A percentile compares a stretch with the other conserved stretches of the same genome.
These are phyloP conservation scores for Poeciliopsis retropinna DNA, from an alignment of 2,113 vertebrate species.

Conservation along the genomic window DNA sequence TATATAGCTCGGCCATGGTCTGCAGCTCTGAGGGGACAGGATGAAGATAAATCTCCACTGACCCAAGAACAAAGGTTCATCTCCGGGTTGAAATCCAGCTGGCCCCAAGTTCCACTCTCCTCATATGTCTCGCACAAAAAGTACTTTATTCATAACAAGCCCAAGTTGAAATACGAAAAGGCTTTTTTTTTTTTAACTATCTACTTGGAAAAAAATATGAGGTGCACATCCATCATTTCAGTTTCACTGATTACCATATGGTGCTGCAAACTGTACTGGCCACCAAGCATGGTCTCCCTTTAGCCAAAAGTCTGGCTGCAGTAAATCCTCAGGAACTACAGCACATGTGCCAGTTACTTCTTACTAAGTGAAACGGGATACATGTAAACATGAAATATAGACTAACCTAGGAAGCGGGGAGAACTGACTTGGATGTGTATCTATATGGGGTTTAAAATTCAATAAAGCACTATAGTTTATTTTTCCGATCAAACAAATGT, in stretches of 20 bases:
- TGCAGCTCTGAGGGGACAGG: constrained; percentile 31
- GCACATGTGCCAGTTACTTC: neutral
- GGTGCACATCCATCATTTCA: constrained; percentile 10
- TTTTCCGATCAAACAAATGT: neutral
- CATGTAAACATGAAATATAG: constrained; percentile 9
- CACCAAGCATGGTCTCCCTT: constrained; percentile 1
- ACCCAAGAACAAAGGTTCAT: constrained; percentile 46
- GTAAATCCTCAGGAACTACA: neutral
- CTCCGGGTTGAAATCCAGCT: constrained; percentile 45
- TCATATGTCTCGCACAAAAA: constrained; percentile 56
- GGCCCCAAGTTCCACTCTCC: constrained; percentile 27
- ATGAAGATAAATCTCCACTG: constrained; percentile 64
- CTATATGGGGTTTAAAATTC: neutral
- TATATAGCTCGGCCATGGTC: constrained; percentile 37
- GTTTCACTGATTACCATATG: constrained; percentile 37
- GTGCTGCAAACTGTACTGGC: constrained; percentile 12
- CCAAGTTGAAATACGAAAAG: constrained; percentile 63
- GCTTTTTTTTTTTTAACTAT: constrained; percentile 36
- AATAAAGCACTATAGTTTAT: neutral
- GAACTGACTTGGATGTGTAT: neutral
- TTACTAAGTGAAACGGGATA: neutral
- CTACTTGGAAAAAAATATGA: neutral
- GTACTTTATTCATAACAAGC: constrained; percentile 53
- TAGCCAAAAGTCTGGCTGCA: neutral
- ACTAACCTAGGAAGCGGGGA: neutral